Percentiles rank a stretch among this genome's conserved stretches.
phyloP scores from a whole-genome alignment of 2,888 invertebrate species.

The Eurois occulta region DNA sequence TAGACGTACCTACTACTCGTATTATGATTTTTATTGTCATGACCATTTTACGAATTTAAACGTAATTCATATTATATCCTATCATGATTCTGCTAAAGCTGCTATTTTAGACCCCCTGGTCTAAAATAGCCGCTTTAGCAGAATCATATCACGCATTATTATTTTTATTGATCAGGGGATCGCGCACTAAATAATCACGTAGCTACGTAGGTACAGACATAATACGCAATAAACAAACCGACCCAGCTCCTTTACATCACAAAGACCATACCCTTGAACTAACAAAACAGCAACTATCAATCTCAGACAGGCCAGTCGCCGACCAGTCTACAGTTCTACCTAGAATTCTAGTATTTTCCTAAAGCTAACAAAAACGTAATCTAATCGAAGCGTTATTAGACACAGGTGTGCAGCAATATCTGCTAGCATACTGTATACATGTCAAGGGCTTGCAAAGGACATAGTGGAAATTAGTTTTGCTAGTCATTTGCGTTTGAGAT shows the following conservation, averaged over 20 bases:
- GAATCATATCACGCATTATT: no score
- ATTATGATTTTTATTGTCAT: no score
- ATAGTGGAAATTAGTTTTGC: conserved; percentile 57
- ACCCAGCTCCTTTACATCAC: conserved; percentile 6
- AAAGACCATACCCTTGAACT: conserved; percentile 53
- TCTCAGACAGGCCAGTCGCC: conserved; percentile 52
- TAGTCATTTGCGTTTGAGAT: conserved; percentile 54
- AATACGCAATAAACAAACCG: conserved; percentile 1
- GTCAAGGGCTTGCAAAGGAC: conserved; percentile 67
- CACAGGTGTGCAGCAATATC: conserved; percentile 66
- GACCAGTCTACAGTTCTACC: conserved; percentile 39
- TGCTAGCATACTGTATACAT: conserved; percentile 35
- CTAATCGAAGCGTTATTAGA: conserved; percentile 62
- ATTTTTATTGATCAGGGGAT: no score
- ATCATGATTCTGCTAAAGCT: no score
- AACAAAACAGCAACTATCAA: conserved; percentile 23
- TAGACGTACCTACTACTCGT: no score
- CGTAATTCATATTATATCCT: no score
- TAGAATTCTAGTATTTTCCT: conserved; percentile 48
- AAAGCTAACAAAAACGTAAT: conserved; percentile 58
- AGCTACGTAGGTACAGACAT: neutral
- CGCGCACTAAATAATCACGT: neutral
- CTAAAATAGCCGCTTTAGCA: no score
- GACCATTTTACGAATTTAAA: no score
- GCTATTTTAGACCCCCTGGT: no score